Conservation (phyloP, 2,888 invertebrate species). For the Dyspetes luteomarginatus region DNA sequence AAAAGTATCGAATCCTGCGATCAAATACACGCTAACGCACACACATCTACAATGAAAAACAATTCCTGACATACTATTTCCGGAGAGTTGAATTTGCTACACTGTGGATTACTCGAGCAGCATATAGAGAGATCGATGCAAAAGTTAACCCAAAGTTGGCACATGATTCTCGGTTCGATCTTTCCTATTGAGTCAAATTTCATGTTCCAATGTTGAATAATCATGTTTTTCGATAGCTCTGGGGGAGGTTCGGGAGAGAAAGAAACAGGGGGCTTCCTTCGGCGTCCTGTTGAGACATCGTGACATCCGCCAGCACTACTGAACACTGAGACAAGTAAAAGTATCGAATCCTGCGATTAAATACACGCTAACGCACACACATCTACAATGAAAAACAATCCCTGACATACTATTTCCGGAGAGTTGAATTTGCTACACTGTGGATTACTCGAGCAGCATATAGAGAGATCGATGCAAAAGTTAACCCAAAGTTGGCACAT, state of each 20-base stretch:
- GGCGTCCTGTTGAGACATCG: constrained; percentile 74
- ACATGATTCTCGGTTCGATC: too few relatives aligned
- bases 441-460: too few relatives aligned
- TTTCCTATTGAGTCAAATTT: too few relatives aligned
- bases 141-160: too few relatives aligned
- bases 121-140: too few relatives aligned
- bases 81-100: too few relatives aligned
- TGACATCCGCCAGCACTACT: constrained; percentile 68
- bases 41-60: not conserved
- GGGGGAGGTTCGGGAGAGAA: constrained; percentile 41
- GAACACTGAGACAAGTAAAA: constrained; percentile 13
- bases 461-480: too few relatives aligned
- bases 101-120: too few relatives aligned
- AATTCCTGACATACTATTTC: constrained; percentile 5
- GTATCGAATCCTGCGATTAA: constrained; percentile 32
- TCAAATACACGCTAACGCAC: constrained; percentile 34
- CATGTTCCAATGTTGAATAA: too few relatives aligned
- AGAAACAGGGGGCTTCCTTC: constrained; percentile 55
- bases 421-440: too few relatives aligned
- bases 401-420: not conserved
- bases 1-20: constrained; percentile 31
- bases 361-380: constrained; percentile 28
- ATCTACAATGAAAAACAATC: constrained; percentile 10
- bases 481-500: too few relatives aligned
- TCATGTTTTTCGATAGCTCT: too few relatives aligned